phyloP scores from a whole-genome alignment of 1,140 invertebrate genomes.

The Heliconius congener region DNA sequence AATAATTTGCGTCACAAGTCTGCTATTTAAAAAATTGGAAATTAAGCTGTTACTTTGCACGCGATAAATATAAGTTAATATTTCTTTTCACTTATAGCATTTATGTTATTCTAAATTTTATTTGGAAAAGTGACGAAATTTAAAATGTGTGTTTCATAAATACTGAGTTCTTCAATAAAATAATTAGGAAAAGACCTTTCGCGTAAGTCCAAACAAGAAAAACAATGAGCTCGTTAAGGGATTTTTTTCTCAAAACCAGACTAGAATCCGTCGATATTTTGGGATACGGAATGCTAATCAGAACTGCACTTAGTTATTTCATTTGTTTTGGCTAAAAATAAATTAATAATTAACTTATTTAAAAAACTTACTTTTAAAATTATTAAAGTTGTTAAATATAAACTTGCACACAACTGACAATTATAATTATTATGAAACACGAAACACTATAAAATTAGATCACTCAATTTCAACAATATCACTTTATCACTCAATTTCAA shows the following conservation, averaged over 20 bases:
- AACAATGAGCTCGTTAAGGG: constrained; percentile 69
- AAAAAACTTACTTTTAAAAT: background rate
- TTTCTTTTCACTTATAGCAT: background rate
- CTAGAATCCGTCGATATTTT: constrained; percentile 11
- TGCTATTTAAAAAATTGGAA: background rate
- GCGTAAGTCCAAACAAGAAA: constrained; percentile 63
- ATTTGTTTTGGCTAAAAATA: background rate
- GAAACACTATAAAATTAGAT: background rate
- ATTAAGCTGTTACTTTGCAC: background rate
- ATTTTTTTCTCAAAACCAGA: constrained; percentile 36
- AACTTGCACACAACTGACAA: background rate
- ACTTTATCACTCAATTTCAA: constrained; percentile 9
- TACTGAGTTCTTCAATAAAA: constrained; percentile 42
- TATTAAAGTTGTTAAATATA: background rate
- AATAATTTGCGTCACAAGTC: background rate
- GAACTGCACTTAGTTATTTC: constrained; percentile 17
- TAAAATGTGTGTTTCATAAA: background rate
- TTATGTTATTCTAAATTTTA: background rate
- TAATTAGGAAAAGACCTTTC: constrained; percentile 61
- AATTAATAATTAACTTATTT: background rate
- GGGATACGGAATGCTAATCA: constrained; percentile 37
- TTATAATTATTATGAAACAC: background rate
- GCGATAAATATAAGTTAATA: background rate
- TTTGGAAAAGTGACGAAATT: background rate
- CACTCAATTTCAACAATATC: background rate